A percentile compares a stretch with the other conserved stretches of the same genome.
Evolutionary conservation across 2,113 vertebrate genomes (phyloP).

Genomic region (Onychostruthus taczanowskii): DNA sequence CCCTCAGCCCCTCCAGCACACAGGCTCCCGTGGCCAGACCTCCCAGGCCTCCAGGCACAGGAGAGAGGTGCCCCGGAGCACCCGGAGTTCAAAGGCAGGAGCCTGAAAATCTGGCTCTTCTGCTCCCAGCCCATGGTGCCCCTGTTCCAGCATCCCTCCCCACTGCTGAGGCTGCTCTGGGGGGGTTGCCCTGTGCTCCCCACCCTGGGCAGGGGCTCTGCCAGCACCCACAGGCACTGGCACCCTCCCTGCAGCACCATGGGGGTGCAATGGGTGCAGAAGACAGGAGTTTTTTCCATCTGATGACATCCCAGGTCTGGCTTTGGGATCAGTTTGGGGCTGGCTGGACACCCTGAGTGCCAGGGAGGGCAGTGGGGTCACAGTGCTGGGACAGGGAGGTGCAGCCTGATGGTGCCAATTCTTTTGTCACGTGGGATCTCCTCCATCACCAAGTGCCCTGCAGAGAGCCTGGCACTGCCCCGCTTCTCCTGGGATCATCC

Average conservation of each 20-base stretch:
- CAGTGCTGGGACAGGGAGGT: background rate
- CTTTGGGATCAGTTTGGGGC: background rate
- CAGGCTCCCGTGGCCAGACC: background rate
- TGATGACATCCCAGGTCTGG: background rate
- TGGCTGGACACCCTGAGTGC: background rate
- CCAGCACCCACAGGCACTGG: background rate
- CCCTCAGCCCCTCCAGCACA: background rate
- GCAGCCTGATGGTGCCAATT: background rate
- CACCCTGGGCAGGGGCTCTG: background rate
- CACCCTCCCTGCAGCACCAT: accelerated
- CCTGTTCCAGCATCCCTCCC: accelerated
- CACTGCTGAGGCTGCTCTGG: background rate
- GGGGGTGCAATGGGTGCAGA: background rate
- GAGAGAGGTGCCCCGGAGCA: background rate
- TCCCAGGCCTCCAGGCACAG: accelerated
- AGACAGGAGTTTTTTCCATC: background rate
- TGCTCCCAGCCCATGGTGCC: background rate
- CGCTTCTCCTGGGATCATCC: accelerated
- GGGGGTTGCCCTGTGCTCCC: background rate
- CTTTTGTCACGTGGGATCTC: background rate
- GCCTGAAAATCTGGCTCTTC: constrained; percentile 4
- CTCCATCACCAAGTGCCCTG: background rate
- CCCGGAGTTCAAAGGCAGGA: background rate
- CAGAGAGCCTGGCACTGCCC: background rate
- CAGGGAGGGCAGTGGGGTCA: accelerated